Evolutionary conservation across 2,113 vertebrate genomes (phyloP), one percentile per base, ranked within the genome.

Genomic region (Phainopepla nitens): DNA sequence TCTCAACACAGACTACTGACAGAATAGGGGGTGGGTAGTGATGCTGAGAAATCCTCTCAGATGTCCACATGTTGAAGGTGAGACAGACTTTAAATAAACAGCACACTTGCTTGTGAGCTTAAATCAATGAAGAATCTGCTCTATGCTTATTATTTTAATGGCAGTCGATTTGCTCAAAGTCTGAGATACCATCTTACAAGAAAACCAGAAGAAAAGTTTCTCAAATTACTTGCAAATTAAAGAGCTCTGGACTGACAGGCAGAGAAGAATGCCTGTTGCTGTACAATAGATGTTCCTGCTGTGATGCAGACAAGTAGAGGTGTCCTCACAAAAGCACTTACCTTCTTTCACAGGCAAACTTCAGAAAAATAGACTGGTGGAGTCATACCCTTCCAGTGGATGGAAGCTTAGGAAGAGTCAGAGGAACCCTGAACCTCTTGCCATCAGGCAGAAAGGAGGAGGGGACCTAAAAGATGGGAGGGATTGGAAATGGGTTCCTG

Each of bases 211-310:
- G 35, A n/a, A 54, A 44, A 42, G 33, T 39, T 87, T 62, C 65
- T 90, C 23, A 36, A 81, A 28, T 14, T 31, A 29, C 23, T 65
- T 60, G 47, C 17, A 56, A 58, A 68, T 44, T 18, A 22, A 44
- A 71, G 33, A 72, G 25, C 33, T 78, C 45, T 73, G 76, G 19
- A 35, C 21, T 36, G 25, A 35, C 10, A 58, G 31, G 21, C 24
- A 53, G 29, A 39, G 39, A 89, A n/a, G 33, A 65, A 60, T 6
- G 33, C 25, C 31, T 47, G 12, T 17, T 75, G 41, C 42, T 3
- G 0, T 20, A 17, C 13, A 47, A 19, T 2, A 78, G 33, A 5
- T 60, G 11, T 33, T 36, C 44, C 49, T 4, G 4, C 41, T 0
- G 0, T 13, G 58, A 44, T 77, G 65, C 68, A 64, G 45, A 16